phyloP scores from a whole-genome alignment of 2,113 vertebrate species.

The Nicator chloris region DNA sequence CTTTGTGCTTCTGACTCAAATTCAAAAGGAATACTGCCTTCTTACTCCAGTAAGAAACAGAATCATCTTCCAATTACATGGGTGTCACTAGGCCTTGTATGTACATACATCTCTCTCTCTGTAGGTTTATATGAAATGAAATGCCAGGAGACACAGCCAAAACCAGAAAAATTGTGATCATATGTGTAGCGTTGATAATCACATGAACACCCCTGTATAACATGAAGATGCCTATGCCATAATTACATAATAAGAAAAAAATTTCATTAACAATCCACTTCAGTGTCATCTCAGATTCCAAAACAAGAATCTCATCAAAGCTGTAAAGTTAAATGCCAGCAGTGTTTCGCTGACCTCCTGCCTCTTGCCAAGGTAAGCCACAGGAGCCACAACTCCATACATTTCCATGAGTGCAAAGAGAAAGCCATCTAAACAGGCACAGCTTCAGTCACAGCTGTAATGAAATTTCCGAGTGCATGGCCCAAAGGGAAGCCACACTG shows the following conservation, averaged over 20 bases:
- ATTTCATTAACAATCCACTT: neutral
- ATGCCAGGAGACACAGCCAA: neutral
- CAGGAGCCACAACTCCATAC: neutral
- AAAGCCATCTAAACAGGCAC: neutral
- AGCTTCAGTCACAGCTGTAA: neutral
- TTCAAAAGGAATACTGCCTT: neutral
- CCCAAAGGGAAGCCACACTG: neutral
- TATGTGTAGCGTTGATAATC: neutral
- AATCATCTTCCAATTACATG: neutral
- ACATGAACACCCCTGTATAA: neutral
- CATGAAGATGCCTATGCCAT: neutral
- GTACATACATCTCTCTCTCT: neutral
- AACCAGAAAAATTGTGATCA: neutral
- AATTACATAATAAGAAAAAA: neutral
- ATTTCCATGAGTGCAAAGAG: neutral
- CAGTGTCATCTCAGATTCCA: neutral
- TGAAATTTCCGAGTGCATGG: neutral
- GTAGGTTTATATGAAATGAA: neutral
- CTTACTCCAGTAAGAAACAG: neutral
- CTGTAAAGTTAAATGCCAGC: neutral
- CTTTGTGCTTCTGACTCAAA: neutral
- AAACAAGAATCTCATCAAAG: neutral
- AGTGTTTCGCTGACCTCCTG: neutral
- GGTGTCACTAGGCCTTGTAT: neutral
- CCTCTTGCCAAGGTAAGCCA: neutral